Evolutionary conservation across 2,797 vertebrate species (phyloP).

Genomic region (Sebastes wilsoni): DNA sequence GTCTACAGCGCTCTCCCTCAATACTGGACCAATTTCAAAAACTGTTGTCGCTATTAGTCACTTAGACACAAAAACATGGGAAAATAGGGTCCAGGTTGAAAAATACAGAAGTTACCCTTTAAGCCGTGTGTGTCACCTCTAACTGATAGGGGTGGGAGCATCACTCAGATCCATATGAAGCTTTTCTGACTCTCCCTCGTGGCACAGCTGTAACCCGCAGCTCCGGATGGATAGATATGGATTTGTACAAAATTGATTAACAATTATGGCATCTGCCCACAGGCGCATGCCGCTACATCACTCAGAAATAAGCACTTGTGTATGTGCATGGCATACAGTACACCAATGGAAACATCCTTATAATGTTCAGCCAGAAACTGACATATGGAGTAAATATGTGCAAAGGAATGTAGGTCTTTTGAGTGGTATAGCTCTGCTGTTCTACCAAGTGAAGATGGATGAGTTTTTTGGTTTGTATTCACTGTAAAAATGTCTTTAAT

Average conservation of each 20-base stretch:
- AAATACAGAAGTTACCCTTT: neutral
- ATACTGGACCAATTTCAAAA: no score
- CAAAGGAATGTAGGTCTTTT: neutral
- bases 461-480: neutral
- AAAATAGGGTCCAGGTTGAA: no score
- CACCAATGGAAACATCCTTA: neutral
- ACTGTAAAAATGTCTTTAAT: neutral
- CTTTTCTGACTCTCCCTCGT: neutral
- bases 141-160: neutral
- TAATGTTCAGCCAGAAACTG: neutral
- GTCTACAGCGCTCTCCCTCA: no score
- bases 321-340: neutral
- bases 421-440: neutral
- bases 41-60: no score
- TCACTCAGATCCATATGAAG: conserved; percentile 25
- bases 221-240: conserved; percentile 37
- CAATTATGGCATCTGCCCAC: conserved; percentile 27
- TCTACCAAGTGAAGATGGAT: neutral
- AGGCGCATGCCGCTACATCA: neutral
- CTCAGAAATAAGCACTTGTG: neutral
- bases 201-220: conserved; percentile 4
- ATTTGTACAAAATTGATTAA: conserved; percentile 59
- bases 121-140: neutral
- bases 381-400: neutral
- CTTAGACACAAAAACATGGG: no score